Conservation (phyloP, 2,797 vertebrate species). For the Etheostoma perlongum region DNA sequence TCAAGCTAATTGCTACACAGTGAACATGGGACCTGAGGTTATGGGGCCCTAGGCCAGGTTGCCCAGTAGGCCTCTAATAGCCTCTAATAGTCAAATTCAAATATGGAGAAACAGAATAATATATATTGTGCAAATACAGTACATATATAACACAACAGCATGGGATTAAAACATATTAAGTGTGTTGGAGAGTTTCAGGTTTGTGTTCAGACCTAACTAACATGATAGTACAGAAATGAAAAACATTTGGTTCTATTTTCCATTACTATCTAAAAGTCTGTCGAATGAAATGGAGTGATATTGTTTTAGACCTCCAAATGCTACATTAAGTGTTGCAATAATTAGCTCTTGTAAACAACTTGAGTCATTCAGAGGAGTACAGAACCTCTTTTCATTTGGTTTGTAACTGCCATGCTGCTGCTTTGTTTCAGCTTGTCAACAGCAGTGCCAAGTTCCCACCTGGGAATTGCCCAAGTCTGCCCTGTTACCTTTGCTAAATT, state of each 20-base stretch:
- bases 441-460: constrained; percentile 57
- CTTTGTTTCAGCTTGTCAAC: constrained; percentile 72
- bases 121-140: background rate
- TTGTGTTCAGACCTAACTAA: background rate
- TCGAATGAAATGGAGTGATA: constrained; percentile 7
- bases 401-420: constrained; percentile 55
- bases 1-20: background rate
- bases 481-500: constrained; percentile 78
- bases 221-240: background rate
- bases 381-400: constrained; percentile 62
- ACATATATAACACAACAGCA: background rate
- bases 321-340: constrained; percentile 38
- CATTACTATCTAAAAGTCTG: constrained; percentile 24
- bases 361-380: constrained; percentile 47
- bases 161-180: background rate
- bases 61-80: background rate
- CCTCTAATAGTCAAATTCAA: constrained; percentile 1
- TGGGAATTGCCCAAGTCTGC: constrained; percentile 73
- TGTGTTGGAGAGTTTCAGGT: background rate
- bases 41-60: background rate
- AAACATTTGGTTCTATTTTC: constrained; percentile 26
- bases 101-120: background rate
- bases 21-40: background rate
- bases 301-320: constrained; percentile 32
- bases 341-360: constrained; percentile 52